A percentile compares a stretch with the other conserved stretches of the same genome.
These are phyloP conservation scores for Nudaria mundana DNA, from an alignment of 2,888 invertebrate species.

Conservation along the genomic window DNA sequence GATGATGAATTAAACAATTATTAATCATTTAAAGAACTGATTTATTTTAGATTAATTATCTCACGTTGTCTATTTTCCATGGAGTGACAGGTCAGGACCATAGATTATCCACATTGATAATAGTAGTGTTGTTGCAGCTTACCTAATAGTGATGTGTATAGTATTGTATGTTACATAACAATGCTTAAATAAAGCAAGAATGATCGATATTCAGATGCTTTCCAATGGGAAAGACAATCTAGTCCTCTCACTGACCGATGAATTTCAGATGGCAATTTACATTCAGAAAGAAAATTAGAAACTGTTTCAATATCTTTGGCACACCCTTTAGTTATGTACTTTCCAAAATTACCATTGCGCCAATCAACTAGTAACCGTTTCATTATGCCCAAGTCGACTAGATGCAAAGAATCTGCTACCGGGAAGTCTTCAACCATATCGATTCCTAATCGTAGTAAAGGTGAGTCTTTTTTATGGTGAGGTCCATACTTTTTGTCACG, in stretches of 20 bases:
- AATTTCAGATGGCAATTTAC: slow-evolving; percentile 22
- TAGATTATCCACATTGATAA: too few species aligned
- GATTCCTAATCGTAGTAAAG: slow-evolving; percentile 8
- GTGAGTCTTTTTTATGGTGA: slow-evolving; percentile 11
- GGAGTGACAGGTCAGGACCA: too few species aligned
- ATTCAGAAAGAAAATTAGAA: slow-evolving; percentile 7
- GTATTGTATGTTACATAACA: too few species aligned
- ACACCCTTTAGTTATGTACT: slow-evolving; percentile 3
- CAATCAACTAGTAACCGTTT: slow-evolving; percentile 16
- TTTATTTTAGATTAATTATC: too few species aligned
- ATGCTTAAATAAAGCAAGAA: slow-evolving; percentile 8
- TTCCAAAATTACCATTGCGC: slow-evolving; percentile 12
- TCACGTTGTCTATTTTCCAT: too few species aligned
- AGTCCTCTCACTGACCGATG: slow-evolving; percentile 20
- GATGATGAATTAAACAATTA: too few species aligned
- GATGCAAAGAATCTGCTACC: slow-evolving; percentile 17
- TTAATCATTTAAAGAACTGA: too few species aligned
- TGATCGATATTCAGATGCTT: slow-evolving; percentile 21
- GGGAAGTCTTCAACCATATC: slow-evolving; percentile 28
- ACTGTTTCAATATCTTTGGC: slow-evolving; percentile 17
- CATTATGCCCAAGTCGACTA: too few species aligned
- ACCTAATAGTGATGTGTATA: too few species aligned
- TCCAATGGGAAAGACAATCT: slow-evolving; percentile 22
- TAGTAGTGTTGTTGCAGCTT: too few species aligned
- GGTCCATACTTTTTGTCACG: slow-evolving; percentile 4